Evolutionary conservation across 1,140 invertebrate species (phyloP).

Genomic region (Thalassaphorura encarpata): DNA sequence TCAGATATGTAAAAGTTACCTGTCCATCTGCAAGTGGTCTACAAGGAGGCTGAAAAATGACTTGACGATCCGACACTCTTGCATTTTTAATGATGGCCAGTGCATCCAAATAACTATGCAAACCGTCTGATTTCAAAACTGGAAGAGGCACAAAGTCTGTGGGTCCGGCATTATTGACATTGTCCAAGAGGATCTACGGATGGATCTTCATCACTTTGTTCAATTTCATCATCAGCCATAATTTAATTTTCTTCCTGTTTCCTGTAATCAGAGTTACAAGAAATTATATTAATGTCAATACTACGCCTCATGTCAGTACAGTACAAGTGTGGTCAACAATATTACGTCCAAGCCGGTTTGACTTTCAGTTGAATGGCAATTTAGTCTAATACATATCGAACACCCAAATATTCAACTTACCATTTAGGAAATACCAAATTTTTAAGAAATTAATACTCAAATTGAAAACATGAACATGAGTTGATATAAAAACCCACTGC

Average conservation of each 20-base stretch:
- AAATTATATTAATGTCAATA: too few relatives aligned
- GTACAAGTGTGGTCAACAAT: too few relatives aligned
- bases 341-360: too few relatives aligned
- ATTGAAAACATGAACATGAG: too few relatives aligned
- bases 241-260: background rate
- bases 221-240: background rate
- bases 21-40: background rate
- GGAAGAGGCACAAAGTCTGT: background rate
- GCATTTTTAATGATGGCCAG: background rate
- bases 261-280: too few relatives aligned
- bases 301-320: too few relatives aligned
- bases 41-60: background rate
- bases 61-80: background rate
- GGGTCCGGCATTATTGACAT: background rate
- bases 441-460: too few relatives aligned
- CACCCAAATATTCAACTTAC: too few relatives aligned
- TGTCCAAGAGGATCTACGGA: background rate
- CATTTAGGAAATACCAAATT: too few relatives aligned
- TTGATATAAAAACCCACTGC: too few relatives aligned
- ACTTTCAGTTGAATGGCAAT: too few relatives aligned
- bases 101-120: background rate
- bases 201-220: background rate
- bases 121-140: background rate
- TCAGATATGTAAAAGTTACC: background rate
- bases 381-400: too few relatives aligned